Evolutionary conservation across 2,797 vertebrate genomes (phyloP), one percentile per base, ranked within the genome.

Genomic region (Eulemur rubriventer): DNA sequence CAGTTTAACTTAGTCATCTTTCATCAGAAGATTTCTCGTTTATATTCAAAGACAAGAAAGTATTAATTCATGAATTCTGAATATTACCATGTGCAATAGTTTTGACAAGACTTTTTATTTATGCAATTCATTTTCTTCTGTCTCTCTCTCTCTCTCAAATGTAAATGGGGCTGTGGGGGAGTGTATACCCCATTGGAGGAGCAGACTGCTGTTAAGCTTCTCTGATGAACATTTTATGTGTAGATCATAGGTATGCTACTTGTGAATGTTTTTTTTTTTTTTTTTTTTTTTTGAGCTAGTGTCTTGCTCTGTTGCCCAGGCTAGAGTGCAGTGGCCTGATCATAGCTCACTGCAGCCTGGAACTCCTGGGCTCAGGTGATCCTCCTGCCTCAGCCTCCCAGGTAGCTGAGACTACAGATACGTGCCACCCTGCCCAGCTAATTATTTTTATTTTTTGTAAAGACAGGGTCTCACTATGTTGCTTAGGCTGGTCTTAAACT

Each of bases 61-160:
- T 67, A 93, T 92, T 78, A 76, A 92, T 81, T 97, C 50, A 91
- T 96, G 91, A 91, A 96, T 89, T 94, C 28, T 87, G 50, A 89
- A 30, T 79, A 80, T 90, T 87, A 82, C 75, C 65, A 50, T 79
- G 76, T 83, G 43, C 46, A 73, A 0, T 94, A 38, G 83, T 87
- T 96, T 79, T 88, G n/a, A 80, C 13, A 95, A 72, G 76, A 81
- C 35, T 72, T 61, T 67, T 55, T 69, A 76, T 92, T 93, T 87
- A 65, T 69, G 50, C 10, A 22, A 18, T 96, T 93, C 10, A 11
- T 91, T 95, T 92, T 89, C 30, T 70, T 38, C 11, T 83, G 43
- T 43, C 38, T 69, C 30, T 92, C 22, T 35, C 5, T 30, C 3
- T 10, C 10, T 4, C 41, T 26, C 61, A 43, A 35, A 43, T 52